These are phyloP conservation scores for Esox masquinongy DNA, from an alignment of 2,797 vertebrate genomes.

Conservation along the genomic window DNA sequence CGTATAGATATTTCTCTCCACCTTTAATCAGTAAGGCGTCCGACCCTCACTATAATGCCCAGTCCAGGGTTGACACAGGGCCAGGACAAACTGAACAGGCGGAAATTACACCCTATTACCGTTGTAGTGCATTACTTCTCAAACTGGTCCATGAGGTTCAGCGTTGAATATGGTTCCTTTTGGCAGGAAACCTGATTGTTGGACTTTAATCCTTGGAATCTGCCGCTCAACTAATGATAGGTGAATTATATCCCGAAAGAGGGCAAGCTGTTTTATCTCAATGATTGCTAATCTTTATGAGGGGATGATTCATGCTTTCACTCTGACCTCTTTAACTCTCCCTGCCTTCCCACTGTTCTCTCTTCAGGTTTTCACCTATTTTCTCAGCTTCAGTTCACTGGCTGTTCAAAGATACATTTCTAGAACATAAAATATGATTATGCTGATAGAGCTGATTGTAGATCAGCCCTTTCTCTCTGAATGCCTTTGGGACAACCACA, in stretches of 20 bases:
- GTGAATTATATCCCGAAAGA: background rate
- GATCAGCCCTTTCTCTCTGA: background rate
- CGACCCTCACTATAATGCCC: too few relatives aligned
- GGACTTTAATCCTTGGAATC: background rate
- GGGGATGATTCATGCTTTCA: background rate
- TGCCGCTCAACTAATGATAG: background rate
- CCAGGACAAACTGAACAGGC: background rate
- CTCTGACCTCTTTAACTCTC: background rate
- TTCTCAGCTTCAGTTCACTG: background rate
- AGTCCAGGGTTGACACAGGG: too few relatives aligned
- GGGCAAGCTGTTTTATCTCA: background rate
- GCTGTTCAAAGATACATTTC: background rate
- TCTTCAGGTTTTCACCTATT: background rate
- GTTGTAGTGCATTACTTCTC: background rate
- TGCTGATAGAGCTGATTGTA: background rate
- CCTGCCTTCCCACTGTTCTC: background rate
- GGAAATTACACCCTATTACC: background rate
- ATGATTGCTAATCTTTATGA: background rate
- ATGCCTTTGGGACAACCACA: background rate
- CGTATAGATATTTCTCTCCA: too few relatives aligned
- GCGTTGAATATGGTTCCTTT: background rate
- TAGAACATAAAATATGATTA: background rate
- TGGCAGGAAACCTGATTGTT: background rate
- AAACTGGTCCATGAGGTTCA: background rate
- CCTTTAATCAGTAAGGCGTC: too few relatives aligned